phyloP scores from a whole-genome alignment of 2,888 invertebrate species.

The Rotaria socialis region DNA sequence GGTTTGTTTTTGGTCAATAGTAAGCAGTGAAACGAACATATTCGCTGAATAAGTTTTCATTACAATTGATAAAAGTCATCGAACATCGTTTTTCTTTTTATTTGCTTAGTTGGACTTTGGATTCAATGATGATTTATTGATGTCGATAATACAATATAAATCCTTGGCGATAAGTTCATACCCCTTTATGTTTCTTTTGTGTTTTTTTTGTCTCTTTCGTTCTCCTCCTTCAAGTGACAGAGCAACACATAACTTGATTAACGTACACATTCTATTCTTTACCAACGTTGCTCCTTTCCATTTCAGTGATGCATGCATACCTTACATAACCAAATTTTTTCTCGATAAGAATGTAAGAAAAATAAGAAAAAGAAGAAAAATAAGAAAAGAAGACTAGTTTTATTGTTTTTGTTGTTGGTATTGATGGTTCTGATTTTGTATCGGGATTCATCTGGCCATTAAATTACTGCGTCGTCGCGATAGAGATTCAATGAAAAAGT shows the following conservation, averaged over 20 bases:
- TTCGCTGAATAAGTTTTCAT: neutral
- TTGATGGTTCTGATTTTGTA: too few relatives aligned
- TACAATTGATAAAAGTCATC: neutral
- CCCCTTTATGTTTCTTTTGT: neutral
- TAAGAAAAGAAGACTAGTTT: too few relatives aligned
- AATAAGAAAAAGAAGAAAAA: too few relatives aligned
- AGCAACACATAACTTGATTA: neutral
- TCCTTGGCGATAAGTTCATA: neutral
- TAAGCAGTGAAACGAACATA: neutral
- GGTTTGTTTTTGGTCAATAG: neutral
- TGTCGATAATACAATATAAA: neutral
- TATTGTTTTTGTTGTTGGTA: too few relatives aligned
- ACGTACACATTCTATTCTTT: neutral
- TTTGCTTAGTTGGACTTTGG: neutral
- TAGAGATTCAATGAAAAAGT: too few relatives aligned
- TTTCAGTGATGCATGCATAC: neutral
- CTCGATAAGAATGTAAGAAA: too few relatives aligned
- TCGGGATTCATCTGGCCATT: too few relatives aligned
- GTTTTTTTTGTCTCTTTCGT: neutral
- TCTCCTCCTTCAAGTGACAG: neutral
- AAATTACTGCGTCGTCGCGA: too few relatives aligned
- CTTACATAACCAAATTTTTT: neutral
- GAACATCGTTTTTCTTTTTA: neutral
- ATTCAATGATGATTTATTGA: slow-evolving; percentile 6
- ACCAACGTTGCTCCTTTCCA: neutral